Base-by-base conservation (phyloP, 2,888 invertebrate genomes). In the Cheilosia urbana region DNA sequence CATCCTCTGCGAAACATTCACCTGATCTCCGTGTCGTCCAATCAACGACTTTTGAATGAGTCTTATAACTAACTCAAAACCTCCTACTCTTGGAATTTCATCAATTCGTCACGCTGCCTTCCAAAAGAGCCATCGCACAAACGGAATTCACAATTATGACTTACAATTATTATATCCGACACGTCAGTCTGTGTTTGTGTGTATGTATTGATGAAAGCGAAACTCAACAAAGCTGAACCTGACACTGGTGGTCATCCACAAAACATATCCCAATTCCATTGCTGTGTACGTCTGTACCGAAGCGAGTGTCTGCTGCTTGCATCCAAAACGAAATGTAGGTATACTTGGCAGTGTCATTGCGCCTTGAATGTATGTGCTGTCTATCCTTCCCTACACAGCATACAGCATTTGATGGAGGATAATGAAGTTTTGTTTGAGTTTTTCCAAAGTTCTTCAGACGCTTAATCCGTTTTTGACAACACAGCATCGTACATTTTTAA, bases 351-450 rank as follows among this genome's bases (percentile, higher is more conserved):
- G 65, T 83, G 79, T 79, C 84, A 71, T 75, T 75, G n/a, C 60
- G 62, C 72, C 71, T 57, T 83, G 51, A 58, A 77, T 78, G 62
- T 83, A n/a, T n/a, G 63, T 84, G 58, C 60, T 79, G 51, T 68
- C 55, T 37, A 24, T 21, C 47, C 34, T 24, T n/a, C 34, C 34
- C 4, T 47, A 63, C 62, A 76, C 63, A 63, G 63, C 51, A 81
- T 55, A 58, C 37, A 53, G 75, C 65, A 73, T 77, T 77, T 85
- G 85, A 81, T 77, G 62, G 72, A 85, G 81, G 81, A 81, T 81
- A 81, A 76, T 81, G 71, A 85, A 81, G 85, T 81, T 85, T 85
- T 85, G 76, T 85, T 85, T 81, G 81, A 81, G 85, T 85, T 85
- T 72, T 81, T 77, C 17, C 66, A 81, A 85, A 81, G 76, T 81